phyloP scores from a whole-genome alignment of 92 coral and sea anemone species.

The Pocillopora meandrina region DNA sequence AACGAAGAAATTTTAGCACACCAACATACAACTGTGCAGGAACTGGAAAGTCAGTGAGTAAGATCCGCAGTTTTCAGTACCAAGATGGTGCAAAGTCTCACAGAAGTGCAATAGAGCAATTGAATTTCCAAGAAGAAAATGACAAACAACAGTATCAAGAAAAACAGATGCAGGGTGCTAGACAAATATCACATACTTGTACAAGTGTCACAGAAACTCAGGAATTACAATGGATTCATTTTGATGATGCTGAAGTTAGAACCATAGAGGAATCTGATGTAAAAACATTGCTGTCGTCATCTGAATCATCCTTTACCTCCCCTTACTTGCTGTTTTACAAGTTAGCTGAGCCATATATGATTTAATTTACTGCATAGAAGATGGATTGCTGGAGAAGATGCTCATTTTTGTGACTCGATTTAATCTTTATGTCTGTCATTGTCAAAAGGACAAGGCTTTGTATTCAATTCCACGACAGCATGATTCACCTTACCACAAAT shows the following conservation, averaged over 20 bases:
- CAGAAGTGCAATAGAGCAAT: constrained; percentile 61
- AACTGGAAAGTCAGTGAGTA: constrained; percentile 6
- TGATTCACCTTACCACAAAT: too few relatives aligned
- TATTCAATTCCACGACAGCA: too few relatives aligned
- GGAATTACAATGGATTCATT: constrained; percentile 78
- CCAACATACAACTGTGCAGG: constrained; percentile 24
- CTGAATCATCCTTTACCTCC: constrained; percentile 90
- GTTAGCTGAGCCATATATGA: constrained; percentile 1
- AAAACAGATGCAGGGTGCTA: neutral
- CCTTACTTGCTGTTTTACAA: constrained; percentile 92
- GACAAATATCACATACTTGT: neutral
- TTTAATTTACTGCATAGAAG: too few relatives aligned
- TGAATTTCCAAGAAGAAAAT: constrained; percentile 58
- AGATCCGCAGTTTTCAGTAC: constrained; percentile 36
- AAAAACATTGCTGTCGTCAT: constrained; percentile 71
- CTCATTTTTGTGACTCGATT: too few relatives aligned
- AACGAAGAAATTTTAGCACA: constrained; percentile 8
- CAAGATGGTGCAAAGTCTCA: neutral
- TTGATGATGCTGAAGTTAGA: constrained; percentile 91
- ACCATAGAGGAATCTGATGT: constrained; percentile 74
- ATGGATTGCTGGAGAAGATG: too few relatives aligned
- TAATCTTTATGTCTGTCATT: too few relatives aligned
- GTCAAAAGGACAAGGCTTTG: too few relatives aligned
- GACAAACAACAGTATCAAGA: constrained; percentile 1
- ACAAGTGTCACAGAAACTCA: neutral